Conservation (phyloP, 2,797 vertebrate species). For the Cyprinodon diabolis region DNA sequence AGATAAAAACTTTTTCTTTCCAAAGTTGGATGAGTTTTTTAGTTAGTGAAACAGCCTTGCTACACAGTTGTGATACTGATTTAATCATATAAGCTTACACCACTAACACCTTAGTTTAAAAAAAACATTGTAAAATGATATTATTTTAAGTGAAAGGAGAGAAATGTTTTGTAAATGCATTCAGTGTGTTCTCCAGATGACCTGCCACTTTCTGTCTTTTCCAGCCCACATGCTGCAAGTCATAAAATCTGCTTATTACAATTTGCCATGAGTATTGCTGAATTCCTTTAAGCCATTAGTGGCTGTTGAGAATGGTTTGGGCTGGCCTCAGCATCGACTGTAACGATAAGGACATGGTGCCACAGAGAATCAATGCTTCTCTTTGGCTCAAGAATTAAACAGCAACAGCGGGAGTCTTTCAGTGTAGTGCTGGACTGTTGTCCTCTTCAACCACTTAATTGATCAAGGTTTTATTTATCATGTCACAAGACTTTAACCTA, state of each 20-base stretch:
- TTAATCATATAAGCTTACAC: constrained; percentile 58
- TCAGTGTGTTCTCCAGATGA: constrained; percentile 48
- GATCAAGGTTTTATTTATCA: constrained; percentile 76
- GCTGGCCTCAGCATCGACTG: constrained; percentile 69
- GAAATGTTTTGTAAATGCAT: constrained; percentile 65
- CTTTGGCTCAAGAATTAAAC: constrained; percentile 68
- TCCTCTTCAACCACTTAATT: constrained; percentile 74
- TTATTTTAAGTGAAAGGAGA: constrained; percentile 58
- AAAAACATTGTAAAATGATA: constrained; percentile 46
- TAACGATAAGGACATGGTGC: constrained; percentile 72
- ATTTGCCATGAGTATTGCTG: constrained; percentile 63
- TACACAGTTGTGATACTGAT: constrained; percentile 45
- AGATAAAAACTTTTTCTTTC: constrained; percentile 6
- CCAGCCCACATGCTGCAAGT: constrained; percentile 44
- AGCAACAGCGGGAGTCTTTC: constrained; percentile 58
- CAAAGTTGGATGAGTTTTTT: constrained; percentile 27
- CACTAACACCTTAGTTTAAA: constrained; percentile 49
- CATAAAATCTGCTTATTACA: constrained; percentile 73
- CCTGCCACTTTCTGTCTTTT: constrained; percentile 41
- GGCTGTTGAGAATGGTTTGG: constrained; percentile 62
- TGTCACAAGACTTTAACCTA: constrained; percentile 74
- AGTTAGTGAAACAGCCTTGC: constrained; percentile 26
- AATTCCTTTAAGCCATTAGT: constrained; percentile 78
- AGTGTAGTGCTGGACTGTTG: constrained; percentile 39
- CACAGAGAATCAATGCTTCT: constrained; percentile 72